A percentile compares a stretch with the other conserved stretches of the same genome.
Conservation (phyloP, 2,888 invertebrate species). For the Lasioglossum malachurum region DNA sequence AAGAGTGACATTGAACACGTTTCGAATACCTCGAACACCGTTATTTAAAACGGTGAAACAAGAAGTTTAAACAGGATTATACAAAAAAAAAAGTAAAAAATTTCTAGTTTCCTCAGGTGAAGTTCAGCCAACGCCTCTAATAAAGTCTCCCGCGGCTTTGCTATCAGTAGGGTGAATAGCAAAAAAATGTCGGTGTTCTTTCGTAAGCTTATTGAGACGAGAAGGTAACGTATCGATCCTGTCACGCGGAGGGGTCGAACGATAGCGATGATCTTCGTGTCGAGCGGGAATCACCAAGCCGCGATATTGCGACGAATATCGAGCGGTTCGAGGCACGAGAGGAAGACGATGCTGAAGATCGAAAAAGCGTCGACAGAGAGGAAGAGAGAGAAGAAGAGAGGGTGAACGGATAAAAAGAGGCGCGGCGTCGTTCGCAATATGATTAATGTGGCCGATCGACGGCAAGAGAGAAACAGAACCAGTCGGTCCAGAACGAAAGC, state of each 20-base stretch:
- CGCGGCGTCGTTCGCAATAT: conserved; percentile 76
- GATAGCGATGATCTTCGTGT: conserved; percentile 57
- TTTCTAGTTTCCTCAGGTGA: too few relatives aligned
- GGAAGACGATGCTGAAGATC: conserved; percentile 56
- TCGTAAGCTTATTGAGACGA: neutral
- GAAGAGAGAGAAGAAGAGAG: conserved; percentile 52
- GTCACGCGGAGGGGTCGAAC: conserved; percentile 31
- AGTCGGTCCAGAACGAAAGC: conserved; percentile 75
- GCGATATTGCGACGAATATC: conserved; percentile 69
- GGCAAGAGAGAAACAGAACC: conserved; percentile 73
- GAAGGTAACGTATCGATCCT: conserved; percentile 4
- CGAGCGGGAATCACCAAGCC: conserved; percentile 23
- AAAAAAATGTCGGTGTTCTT: neutral
- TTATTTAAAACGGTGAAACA: neutral
- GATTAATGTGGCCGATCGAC: conserved; percentile 77
- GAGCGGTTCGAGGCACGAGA: conserved; percentile 64
- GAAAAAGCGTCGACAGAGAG: conserved; percentile 36
- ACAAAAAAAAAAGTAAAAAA: too few relatives aligned
- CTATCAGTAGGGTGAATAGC: neutral
- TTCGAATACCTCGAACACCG: neutral
- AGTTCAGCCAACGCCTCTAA: neutral
- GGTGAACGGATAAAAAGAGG: conserved; percentile 65
- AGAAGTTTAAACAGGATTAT: too few relatives aligned
- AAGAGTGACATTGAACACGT: too few relatives aligned
- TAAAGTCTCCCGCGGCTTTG: neutral